Evolutionary conservation across 2,797 vertebrate species (phyloP).

Genomic region (Notolabrus celidotus): DNA sequence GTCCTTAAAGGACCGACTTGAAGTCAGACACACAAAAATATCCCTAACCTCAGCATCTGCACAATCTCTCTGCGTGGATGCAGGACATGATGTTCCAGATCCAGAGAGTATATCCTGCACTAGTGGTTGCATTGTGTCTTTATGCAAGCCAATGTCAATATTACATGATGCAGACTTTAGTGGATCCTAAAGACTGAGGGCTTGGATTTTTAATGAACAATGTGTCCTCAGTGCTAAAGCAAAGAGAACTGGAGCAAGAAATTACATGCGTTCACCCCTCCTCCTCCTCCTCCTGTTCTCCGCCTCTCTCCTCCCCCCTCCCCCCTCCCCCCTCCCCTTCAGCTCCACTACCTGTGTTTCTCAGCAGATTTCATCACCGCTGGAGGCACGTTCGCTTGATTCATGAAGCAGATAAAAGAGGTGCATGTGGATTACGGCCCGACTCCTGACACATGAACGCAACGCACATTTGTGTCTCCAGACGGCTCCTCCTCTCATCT

Average conservation of each 20-base stretch:
- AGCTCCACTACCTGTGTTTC: conserved; percentile 57
- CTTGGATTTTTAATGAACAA: conserved; percentile 64
- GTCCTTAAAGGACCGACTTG: conserved; percentile 10
- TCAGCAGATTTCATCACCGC: conserved; percentile 58
- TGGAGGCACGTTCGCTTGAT: conserved; percentile 54
- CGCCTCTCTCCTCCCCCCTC: conserved; percentile 6
- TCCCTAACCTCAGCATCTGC: conserved; percentile 4
- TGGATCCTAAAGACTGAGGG: conserved; percentile 34
- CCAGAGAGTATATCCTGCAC: conserved; percentile 35
- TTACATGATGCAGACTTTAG: conserved; percentile 49
- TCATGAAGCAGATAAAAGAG: conserved; percentile 57
- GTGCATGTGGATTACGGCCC: conserved; percentile 55
- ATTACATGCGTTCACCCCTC: conserved; percentile 42
- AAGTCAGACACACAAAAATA: neutral
- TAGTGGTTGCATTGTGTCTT: conserved; percentile 27
- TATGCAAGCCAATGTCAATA: conserved; percentile 52
- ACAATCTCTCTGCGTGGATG: conserved; percentile 15
- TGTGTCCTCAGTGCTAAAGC: conserved; percentile 51
- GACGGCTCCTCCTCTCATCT: conserved; percentile 59
- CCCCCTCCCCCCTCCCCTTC: conserved; percentile 4
- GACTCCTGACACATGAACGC: conserved; percentile 61
- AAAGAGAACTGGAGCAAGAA: conserved; percentile 66
- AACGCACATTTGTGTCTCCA: conserved; percentile 53
- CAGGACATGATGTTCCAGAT: conserved; percentile 48
- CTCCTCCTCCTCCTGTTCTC: conserved; percentile 6